Evolutionary conservation across 2,888 invertebrate genomes (phyloP).

Genomic region (Macaria liturata): DNA sequence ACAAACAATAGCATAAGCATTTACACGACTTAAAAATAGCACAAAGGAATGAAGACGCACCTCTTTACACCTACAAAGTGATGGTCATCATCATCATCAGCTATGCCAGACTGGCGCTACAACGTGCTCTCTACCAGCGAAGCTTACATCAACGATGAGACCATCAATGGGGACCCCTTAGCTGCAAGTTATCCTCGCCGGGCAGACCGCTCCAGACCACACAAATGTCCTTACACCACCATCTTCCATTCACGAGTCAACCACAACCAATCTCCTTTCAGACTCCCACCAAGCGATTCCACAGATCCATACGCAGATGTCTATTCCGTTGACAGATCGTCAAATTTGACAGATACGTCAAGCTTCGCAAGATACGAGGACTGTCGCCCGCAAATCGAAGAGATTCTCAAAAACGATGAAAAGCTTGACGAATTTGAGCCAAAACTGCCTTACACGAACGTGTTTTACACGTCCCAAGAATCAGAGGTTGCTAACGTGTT

Average conservation of each 20-base stretch:
- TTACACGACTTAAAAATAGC: too few relatives aligned
- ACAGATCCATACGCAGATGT: slow-evolving; percentile 71
- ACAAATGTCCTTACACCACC: slow-evolving; percentile 78
- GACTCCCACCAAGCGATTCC: slow-evolving; percentile 69
- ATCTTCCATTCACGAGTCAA: slow-evolving; percentile 66
- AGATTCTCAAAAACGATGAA: slow-evolving; percentile 49
- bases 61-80: slow-evolving; percentile 49
- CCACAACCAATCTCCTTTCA: slow-evolving; percentile 57
- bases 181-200: slow-evolving; percentile 80
- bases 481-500: slow-evolving; percentile 47
- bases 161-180: slow-evolving; percentile 61
- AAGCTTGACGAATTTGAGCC: slow-evolving; percentile 36
- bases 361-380: slow-evolving; percentile 79
- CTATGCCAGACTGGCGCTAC: slow-evolving; percentile 82
- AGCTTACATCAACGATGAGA: slow-evolving; percentile 71
- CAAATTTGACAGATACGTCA: slow-evolving; percentile 76
- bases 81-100: slow-evolving; percentile 67
- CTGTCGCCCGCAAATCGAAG: slow-evolving; percentile 64
- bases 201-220: slow-evolving; percentile 76
- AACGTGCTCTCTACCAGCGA: slow-evolving; percentile 81
- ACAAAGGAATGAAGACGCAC: too few relatives aligned
- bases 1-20: too few relatives aligned
- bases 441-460: slow-evolving; percentile 74
- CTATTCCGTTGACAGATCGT: slow-evolving; percentile 74
- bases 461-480: slow-evolving; percentile 55